phyloP scores from a whole-genome alignment of 2,797 vertebrate species.

The Erpetoichthys calabaricus region DNA sequence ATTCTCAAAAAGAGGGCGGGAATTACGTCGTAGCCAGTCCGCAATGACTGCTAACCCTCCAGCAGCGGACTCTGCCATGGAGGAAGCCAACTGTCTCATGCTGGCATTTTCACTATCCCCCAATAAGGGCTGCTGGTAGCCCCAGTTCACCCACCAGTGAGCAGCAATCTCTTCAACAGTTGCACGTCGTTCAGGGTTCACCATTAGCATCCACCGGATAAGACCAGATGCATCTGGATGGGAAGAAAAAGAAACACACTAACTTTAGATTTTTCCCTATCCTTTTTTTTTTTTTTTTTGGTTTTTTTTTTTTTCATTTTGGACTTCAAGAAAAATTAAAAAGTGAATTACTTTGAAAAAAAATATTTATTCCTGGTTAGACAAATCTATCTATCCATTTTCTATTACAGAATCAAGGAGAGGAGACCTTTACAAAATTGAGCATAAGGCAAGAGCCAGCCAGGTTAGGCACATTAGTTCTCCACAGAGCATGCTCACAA shows the following conservation, averaged over 20 bases:
- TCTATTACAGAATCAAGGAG: too few species aligned
- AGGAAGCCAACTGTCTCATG: not conserved
- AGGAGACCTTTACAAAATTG: too few species aligned
- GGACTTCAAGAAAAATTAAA: not conserved
- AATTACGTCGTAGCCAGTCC: slow-evolving; percentile 78
- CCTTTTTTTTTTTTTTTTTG: too few species aligned
- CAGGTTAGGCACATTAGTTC: too few species aligned
- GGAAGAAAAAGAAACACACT: not conserved
- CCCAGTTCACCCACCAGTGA: slow-evolving; percentile 98
- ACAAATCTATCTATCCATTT: too few species aligned
- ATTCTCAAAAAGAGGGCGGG: slow-evolving; percentile 78
- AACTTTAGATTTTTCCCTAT: not conserved
- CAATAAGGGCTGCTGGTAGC: slow-evolving; percentile 53
- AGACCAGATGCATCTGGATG: slow-evolving; percentile 83
- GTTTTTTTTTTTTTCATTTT: too few species aligned
- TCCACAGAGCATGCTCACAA: too few species aligned
- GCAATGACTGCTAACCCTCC: slow-evolving; percentile 54
- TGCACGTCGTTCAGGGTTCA: slow-evolving; percentile 85
- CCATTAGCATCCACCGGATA: slow-evolving; percentile 96
- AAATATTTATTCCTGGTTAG: too few species aligned
- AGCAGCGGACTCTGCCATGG: slow-evolving; percentile 19
- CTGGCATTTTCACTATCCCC: slow-evolving; percentile 45
- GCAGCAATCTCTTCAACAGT: slow-evolving; percentile 80
- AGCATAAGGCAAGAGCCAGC: too few species aligned
- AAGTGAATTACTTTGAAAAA: not conserved